Conservation (phyloP, 1,140 invertebrate genomes). For the Meloidogyne hapla region DNA sequence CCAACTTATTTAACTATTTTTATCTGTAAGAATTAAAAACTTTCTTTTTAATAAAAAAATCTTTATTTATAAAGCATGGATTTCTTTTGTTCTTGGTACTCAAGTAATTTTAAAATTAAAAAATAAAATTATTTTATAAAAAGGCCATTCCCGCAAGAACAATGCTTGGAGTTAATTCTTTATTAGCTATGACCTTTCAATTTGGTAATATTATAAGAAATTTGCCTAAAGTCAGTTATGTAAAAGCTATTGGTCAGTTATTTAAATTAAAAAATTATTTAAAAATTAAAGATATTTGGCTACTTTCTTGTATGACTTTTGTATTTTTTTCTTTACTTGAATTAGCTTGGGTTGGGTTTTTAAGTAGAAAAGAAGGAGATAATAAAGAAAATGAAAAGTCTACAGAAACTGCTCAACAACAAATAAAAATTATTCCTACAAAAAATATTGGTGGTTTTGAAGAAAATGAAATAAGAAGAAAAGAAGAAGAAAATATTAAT, state of each 20-base stretch:
- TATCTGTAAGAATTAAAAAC: conserved; percentile 52
- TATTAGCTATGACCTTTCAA: conserved; percentile 55
- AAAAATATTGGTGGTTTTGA: neutral
- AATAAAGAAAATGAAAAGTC: neutral
- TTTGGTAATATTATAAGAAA: conserved; percentile 34
- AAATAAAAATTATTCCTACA: neutral
- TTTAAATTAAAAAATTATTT: conserved; percentile 9
- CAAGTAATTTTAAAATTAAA: neutral
- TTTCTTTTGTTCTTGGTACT: conserved; percentile 61
- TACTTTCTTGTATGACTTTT: conserved; percentile 64
- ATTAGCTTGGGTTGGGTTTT: conserved; percentile 56
- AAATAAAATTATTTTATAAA: neutral
- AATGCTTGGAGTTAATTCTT: conserved; percentile 54
- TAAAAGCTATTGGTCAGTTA: conserved; percentile 39
- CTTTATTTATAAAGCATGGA: conserved; percentile 54
- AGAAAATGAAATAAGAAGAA: neutral
- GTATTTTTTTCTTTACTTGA: conserved; percentile 63
- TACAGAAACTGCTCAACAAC: neutral
- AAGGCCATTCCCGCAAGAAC: conserved; percentile 52
- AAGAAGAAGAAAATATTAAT: neutral
- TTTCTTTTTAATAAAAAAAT: conserved; percentile 27
- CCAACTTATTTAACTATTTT: conserved; percentile 63
- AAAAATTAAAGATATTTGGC: conserved; percentile 59
- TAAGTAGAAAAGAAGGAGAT: conserved; percentile 54
- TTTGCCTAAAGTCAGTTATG: conserved; percentile 52